phyloP scores from a whole-genome alignment of 2,797 vertebrate species.

The Typhlichthys subterraneus region DNA sequence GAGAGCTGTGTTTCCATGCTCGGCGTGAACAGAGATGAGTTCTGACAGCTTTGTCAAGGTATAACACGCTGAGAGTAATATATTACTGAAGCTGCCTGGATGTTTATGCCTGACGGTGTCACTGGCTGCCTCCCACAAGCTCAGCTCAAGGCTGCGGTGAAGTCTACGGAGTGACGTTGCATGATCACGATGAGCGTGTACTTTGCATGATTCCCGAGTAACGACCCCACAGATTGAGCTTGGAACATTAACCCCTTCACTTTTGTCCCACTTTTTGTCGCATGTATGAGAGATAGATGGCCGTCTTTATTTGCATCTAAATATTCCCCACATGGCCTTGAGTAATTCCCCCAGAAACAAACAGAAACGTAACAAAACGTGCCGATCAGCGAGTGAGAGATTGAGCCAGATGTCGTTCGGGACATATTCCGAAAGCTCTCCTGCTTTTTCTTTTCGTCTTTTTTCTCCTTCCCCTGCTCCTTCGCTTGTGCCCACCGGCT shows the following conservation, averaged over 20 bases:
- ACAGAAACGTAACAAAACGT: slow-evolving; percentile 42
- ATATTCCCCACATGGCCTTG: slow-evolving; percentile 40
- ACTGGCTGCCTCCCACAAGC: no score
- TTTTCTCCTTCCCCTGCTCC: neutral
- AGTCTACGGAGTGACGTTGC: slow-evolving; percentile 8
- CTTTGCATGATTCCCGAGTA: slow-evolving; percentile 22
- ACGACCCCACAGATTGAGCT: slow-evolving; percentile 6
- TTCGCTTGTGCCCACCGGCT: slow-evolving; percentile 9
- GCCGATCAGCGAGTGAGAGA: slow-evolving; percentile 28
- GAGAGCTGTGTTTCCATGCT: slow-evolving; percentile 16
- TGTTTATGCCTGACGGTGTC: no score
- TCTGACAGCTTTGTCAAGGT: slow-evolving; percentile 25
- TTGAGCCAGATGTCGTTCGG: slow-evolving; percentile 56
- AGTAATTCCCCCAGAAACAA: slow-evolving; percentile 64
- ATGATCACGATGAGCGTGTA: slow-evolving; percentile 7
- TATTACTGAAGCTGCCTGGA: slow-evolving; percentile 26
- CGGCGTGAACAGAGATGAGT: slow-evolving; percentile 38
- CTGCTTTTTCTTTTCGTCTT: neutral
- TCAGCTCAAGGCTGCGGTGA: no score
- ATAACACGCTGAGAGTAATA: slow-evolving; percentile 29
- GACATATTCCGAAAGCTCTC: slow-evolving; percentile 16
- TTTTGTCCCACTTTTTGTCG: slow-evolving; percentile 36
- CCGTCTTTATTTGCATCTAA: slow-evolving; percentile 58
- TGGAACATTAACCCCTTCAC: slow-evolving; percentile 21
- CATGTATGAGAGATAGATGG: slow-evolving; percentile 55